Evolutionary conservation across 2,888 invertebrate species (phyloP).

Genomic region (Dryadula phaetusa): DNA sequence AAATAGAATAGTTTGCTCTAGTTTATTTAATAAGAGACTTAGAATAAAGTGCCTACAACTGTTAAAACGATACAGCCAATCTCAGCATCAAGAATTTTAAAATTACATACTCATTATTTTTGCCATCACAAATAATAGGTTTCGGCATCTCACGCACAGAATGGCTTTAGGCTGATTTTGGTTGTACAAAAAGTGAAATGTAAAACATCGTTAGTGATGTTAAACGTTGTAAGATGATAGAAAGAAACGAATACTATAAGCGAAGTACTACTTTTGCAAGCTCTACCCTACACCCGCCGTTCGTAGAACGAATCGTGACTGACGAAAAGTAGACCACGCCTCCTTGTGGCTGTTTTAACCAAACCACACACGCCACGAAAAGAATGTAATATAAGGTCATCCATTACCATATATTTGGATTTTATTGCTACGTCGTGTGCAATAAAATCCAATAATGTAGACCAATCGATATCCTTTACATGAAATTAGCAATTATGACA

Average conservation of each 20-base stretch:
- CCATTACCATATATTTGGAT: constrained; percentile 33
- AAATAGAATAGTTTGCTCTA: constrained; percentile 41
- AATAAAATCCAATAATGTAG: constrained; percentile 22
- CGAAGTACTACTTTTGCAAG: neutral
- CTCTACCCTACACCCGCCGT: constrained; percentile 32
- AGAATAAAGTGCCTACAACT: neutral
- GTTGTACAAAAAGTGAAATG: neutral
- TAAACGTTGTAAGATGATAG: neutral
- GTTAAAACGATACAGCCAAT: neutral
- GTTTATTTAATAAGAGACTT: constrained; percentile 32
- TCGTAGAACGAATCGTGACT: constrained; percentile 19
- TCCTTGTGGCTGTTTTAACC: constrained; percentile 26
- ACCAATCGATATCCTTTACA: neutral
- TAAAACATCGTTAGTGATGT: neutral
- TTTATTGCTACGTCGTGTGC: constrained; percentile 28
- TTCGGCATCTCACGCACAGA: constrained; percentile 14
- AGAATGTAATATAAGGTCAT: constrained; percentile 25
- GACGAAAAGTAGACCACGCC: constrained; percentile 36
- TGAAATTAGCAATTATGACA: neutral
- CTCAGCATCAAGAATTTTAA: neutral
- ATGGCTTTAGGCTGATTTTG: constrained; percentile 4
- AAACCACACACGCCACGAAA: constrained; percentile 28
- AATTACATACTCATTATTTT: constrained; percentile 10
- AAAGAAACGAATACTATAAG: neutral
- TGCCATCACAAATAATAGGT: neutral